Conservation (phyloP, 2,797 vertebrate species). For the Falco biarmicus region DNA sequence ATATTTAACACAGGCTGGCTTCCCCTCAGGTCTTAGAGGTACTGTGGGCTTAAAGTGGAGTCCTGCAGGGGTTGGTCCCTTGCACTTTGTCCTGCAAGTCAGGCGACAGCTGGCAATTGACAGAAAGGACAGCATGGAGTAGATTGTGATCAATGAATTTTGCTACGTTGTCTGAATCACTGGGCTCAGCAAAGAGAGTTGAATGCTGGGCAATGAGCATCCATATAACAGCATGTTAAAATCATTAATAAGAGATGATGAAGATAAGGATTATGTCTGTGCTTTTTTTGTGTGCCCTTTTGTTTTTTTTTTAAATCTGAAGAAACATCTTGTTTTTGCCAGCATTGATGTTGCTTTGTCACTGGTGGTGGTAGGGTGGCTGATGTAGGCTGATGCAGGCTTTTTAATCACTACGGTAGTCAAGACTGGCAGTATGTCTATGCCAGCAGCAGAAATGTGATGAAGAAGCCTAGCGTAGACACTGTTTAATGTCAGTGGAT, state of each 20-base stretch:
- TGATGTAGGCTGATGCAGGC: not conserved
- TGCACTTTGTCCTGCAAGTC: not conserved
- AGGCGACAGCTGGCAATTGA: not conserved
- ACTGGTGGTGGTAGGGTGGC: not conserved
- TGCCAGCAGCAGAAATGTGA: not conserved
- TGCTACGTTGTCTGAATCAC: not conserved
- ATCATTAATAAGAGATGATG: not conserved
- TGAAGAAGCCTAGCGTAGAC: not conserved
- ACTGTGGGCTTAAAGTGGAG: not conserved
- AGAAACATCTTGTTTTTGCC: not conserved
- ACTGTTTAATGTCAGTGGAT: not conserved
- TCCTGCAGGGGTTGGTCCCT: not conserved
- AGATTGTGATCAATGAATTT: not conserved
- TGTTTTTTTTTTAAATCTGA: not conserved
- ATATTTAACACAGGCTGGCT: accelerated
- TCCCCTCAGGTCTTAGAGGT: not conserved
- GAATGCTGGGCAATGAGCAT: not conserved
- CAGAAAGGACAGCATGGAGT: not conserved
- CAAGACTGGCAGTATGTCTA: not conserved
- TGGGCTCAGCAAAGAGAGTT: not conserved
- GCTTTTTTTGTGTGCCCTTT: not conserved
- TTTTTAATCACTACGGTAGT: not conserved
- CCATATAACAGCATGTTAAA: not conserved
- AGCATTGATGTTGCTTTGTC: not conserved
- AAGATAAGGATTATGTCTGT: not conserved